Evolutionary conservation across 2,888 invertebrate species (phyloP).

Genomic region (Caenorhabditis japonica): DNA sequence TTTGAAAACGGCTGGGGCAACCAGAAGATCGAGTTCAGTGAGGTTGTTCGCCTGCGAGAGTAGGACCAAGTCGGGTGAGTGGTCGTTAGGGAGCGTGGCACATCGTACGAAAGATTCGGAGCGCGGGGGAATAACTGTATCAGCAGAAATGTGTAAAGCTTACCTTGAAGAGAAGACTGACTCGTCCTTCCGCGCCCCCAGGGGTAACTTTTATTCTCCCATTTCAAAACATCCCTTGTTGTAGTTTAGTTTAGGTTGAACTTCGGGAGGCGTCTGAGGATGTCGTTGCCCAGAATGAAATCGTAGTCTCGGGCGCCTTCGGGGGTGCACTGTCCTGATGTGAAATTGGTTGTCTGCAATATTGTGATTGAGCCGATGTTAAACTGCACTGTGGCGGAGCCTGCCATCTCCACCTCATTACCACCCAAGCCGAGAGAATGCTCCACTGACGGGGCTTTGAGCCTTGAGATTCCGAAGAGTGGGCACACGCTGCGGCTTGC

Average conservation of each 20-base stretch:
- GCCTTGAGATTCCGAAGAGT: not conserved
- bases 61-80: conserved; percentile 8
- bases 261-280: conserved; percentile 3
- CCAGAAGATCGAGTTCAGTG: not conserved
- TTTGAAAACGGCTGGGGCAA: conserved; percentile 11
- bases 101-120: conserved; percentile 21
- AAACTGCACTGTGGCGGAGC: conserved; percentile 2
- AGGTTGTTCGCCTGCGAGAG: conserved; percentile 4
- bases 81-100: too few relatives aligned
- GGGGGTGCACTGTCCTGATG: not conserved
- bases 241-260: conserved; percentile 30
- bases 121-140: conserved; percentile 6
- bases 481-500: not conserved
- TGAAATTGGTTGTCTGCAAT: conserved; percentile 16
- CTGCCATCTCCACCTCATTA: conserved; percentile 10
- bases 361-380: conserved; percentile 5
- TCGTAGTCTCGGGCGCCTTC: not conserved
- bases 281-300: conserved; percentile 34
- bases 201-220: too few relatives aligned
- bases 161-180: not conserved
- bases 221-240: too few relatives aligned
- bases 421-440: conserved; percentile 8
- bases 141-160: not conserved
- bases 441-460: not conserved
- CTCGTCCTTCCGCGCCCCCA: too few relatives aligned